Evolutionary conservation across 2,888 invertebrate genomes (phyloP), one percentile per base, ranked within the genome.

Genomic region (Campoplex capitator): DNA sequence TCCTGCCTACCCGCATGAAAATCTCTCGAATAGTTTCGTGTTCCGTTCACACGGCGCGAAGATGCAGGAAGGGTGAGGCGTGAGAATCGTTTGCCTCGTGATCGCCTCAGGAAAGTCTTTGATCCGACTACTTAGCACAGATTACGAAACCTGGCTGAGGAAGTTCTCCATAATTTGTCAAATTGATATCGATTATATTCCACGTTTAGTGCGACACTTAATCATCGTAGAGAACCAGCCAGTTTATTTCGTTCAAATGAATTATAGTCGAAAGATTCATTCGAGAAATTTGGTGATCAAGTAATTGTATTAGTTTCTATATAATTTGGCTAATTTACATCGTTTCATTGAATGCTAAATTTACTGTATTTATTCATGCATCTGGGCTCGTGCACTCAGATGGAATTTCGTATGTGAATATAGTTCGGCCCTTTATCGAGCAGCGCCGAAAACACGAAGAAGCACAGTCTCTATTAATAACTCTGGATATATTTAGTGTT

Each of bases 401-500:
- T 68, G 80, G 75, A 79, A 86, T 81, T 84, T 75, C 54, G 56
- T 74, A 32, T 38, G 32, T 23, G 62, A 54, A 70, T 79, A 56
- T 73, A 28, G 32, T 42, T 78, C 8, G 85, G 89, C 88, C 89
- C 91, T 90, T 90, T 89, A 89, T 91, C 90, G 90, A 86, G 86
- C 83, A 73, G 38, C 54, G 73, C 28, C 78, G 62, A 87, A 83
- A 58, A 89, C 88, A 89, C 89, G 65, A 54, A 35, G 48, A 54
- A 77, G 77, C 18, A 28, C 51, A 75, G 70, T 81, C 87, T 89
- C 93, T 93, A 93, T 93, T 93, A 93, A 93, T 93, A 93, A 91
- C 92, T 89, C 88, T 87, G 90, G 90, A 91, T 93, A 93, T 93
- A 93, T 93, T 93, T 93, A 93, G 92, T 91, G 89, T 92, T 93